Conservation (phyloP, 2,888 invertebrate genomes). For the Crocallis elinguaria region DNA sequence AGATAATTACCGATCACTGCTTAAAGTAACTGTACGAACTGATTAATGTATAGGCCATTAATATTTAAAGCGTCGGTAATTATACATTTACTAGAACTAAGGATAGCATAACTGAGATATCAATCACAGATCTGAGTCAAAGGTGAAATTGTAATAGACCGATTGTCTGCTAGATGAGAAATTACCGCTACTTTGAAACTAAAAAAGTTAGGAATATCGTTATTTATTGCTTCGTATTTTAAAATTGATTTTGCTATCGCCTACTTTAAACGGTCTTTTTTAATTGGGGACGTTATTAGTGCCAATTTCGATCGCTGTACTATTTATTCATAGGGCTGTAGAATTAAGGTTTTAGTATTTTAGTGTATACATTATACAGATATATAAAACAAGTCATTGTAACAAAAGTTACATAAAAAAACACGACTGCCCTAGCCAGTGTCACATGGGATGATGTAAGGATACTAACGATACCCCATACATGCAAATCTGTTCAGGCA, state of each 20-base stretch:
- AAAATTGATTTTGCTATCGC: background rate
- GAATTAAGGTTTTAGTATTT: background rate
- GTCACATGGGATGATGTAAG: too few species aligned
- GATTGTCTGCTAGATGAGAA: constrained; percentile 2
- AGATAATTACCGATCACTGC: constrained; percentile 26
- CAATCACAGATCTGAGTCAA: constrained; percentile 43
- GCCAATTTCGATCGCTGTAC: too few species aligned
- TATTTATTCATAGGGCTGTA: too few species aligned
- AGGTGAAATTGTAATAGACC: constrained; percentile 22
- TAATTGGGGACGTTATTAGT: too few species aligned
- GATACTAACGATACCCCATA: too few species aligned
- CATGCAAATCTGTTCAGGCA: too few species aligned
- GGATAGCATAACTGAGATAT: constrained; percentile 45
- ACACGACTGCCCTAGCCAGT: too few species aligned
- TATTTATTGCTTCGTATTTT: background rate
- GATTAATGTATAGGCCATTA: constrained; percentile 32
- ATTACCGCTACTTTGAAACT: constrained; percentile 17
- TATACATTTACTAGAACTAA: constrained; percentile 32
- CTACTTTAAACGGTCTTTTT: too few species aligned
- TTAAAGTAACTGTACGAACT: constrained; percentile 31
- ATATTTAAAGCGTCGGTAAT: constrained; percentile 30
- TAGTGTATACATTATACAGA: too few species aligned
- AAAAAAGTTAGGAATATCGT: background rate
- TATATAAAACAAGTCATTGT: too few species aligned
- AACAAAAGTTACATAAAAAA: too few species aligned